phyloP scores from a whole-genome alignment of 1,140 invertebrate species.

The Hestina assimilis region DNA sequence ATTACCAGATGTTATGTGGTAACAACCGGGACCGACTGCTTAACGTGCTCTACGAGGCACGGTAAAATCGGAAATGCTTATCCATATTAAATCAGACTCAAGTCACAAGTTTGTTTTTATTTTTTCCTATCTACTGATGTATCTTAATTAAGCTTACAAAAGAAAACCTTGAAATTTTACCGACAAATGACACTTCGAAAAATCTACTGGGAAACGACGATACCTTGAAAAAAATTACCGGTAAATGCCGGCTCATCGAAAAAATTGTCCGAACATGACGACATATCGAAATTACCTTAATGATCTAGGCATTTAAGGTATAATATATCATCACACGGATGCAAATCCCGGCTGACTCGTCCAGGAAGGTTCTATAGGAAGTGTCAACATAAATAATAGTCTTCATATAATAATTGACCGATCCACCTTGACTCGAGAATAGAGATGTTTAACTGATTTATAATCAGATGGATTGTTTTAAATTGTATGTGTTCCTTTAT shows the following conservation, averaged over 20 bases:
- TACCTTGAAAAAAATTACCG: background rate
- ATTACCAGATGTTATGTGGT: no score
- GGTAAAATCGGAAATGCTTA: no score
- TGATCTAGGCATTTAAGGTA: background rate
- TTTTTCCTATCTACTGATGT: no score
- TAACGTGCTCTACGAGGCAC: no score
- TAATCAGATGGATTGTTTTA: conserved; percentile 1
- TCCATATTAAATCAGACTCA: no score
- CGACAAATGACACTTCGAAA: background rate
- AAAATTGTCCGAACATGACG: no score
- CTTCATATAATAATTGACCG: conserved; percentile 22
- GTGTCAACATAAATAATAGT: conserved; percentile 25
- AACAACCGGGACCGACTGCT: no score
- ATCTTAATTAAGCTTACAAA: no score
- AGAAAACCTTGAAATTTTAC: background rate
- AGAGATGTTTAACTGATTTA: conserved; percentile 22
- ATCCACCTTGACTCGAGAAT: conserved; percentile 26
- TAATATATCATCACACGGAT: conserved; percentile 8
- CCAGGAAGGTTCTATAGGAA: conserved; percentile 23
- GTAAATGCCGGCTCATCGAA: no score
- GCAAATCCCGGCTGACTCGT: background rate
- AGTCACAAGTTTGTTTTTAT: no score
- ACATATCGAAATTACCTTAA: background rate
- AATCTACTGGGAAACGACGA: background rate
- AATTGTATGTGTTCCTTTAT: background rate